Base-by-base conservation (phyloP, 2,888 invertebrate species). In the Opisthograptis luteolata region DNA sequence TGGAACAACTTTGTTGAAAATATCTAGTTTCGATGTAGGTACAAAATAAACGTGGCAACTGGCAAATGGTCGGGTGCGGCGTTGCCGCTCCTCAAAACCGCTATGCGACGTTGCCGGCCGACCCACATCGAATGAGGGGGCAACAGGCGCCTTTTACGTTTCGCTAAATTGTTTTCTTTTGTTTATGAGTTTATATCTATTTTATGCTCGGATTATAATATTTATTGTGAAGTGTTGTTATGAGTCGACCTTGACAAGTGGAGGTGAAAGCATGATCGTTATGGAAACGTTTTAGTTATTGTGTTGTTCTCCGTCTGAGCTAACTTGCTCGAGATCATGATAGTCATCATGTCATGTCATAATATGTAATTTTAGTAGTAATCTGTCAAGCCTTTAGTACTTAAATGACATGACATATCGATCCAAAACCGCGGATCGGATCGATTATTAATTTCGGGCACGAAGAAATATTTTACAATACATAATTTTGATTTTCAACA, bases 71-170 rank as follows among this genome's bases (percentile, higher is more conserved):
- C n/a, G 37, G 22, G 55, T 48, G 74, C 72, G 70, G 46, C 56
- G 81, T 79, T 82, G 81, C 73, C 79, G 60, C 58, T 61, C 66
- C 64, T 64, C 57, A 35, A 63, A 76, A 78, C 80, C 79, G 81
- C 80, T 80, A 82, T 76, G 84, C 85, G 79, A 71, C 79, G 84
- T 82, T 85, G 84, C 83, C 81, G 68, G 68, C 64, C 69, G 76
- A 76, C 79, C 78, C 78, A 83, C 75, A 77, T 81, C 72, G 71
- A 69, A 66, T 67, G 66, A 34, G 44, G 35, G 50, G 32, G 55
- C 49, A 57, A 57, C 50, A 57, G 71, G 74, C 70, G 56, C 73
- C 64, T 74, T 79, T 82, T 82, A 76, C 37, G 70, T 70, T 73
- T 81, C 71, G 64, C 79, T 73, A 76, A 79, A 79, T 79, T 76